phyloP scores from a whole-genome alignment of 1,140 invertebrate species.

The Ceratitis capitata region DNA sequence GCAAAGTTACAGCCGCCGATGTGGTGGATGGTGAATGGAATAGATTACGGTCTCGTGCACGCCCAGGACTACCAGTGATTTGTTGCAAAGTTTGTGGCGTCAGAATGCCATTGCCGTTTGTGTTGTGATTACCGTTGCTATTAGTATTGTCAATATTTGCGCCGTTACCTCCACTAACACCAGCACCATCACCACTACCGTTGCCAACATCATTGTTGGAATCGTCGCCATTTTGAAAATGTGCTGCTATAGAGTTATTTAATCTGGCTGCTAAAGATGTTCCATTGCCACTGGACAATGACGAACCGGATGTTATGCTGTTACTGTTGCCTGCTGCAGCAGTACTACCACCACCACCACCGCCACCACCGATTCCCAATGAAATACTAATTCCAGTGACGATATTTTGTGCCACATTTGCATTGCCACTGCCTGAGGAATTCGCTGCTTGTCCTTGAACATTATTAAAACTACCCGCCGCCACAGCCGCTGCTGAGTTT shows the following conservation, averaged over 20 bases:
- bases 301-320: constrained; percentile 19
- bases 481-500: constrained; percentile 49
- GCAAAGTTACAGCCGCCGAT: constrained; percentile 56
- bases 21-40: constrained; percentile 55
- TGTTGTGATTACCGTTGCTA: not conserved
- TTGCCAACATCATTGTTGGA: constrained; percentile 1
- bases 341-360: too few relatives aligned
- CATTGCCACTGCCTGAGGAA: constrained; percentile 13
- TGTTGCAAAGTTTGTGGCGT: constrained; percentile 60
- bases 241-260: not conserved
- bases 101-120: constrained; percentile 37
- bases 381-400: constrained; percentile 61
- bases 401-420: constrained; percentile 56
- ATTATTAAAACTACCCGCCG: constrained; percentile 39
- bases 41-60: constrained; percentile 64
- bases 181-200: not conserved
- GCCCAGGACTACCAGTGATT: constrained; percentile 63
- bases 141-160: not conserved
- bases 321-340: constrained; percentile 17
- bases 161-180: not conserved
- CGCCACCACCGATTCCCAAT: constrained; percentile 57
- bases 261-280: not conserved
- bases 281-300: constrained; percentile 1
- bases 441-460: not conserved
- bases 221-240: constrained; percentile 41